Conservation (phyloP, 2,797 vertebrate species). For the Martes flavigula region DNA sequence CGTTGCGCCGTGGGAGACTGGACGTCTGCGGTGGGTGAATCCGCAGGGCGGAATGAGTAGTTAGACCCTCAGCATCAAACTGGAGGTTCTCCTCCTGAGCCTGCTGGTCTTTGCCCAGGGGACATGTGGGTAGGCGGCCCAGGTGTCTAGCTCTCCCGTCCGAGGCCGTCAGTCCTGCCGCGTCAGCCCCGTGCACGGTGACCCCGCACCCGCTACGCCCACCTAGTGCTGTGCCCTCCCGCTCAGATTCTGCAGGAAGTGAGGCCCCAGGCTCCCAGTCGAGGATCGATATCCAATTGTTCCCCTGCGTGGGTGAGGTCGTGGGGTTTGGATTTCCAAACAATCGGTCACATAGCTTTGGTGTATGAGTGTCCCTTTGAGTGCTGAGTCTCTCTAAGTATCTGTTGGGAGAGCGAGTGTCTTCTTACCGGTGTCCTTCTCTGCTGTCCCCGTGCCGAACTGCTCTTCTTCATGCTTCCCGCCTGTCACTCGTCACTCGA, state of each 20-base stretch:
- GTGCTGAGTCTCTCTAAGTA: fast-evolving
- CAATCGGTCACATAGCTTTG: neutral
- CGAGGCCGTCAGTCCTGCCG: neutral
- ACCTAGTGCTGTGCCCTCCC: fast-evolving
- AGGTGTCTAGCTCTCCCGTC: too few species aligned
- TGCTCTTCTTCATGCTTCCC: fast-evolving
- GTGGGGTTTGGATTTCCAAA: neutral
- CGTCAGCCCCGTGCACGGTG: fast-evolving
- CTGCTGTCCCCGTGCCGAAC: neutral
- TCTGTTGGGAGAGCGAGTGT: neutral
- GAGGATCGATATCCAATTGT: fast-evolving
- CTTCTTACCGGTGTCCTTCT: neutral
- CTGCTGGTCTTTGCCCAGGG: neutral
- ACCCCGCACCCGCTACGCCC: fast-evolving
- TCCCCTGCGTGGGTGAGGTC: neutral
- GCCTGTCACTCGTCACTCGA: neutral
- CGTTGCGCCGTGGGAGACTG: fast-evolving
- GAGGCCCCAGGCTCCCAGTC: neutral
- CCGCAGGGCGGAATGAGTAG: too few species aligned
- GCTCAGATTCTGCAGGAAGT: neutral
- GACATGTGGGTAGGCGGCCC: too few species aligned
- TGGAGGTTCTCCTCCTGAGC: neutral
- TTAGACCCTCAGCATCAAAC: fast-evolving
- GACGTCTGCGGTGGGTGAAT: too few species aligned
- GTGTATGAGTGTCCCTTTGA: neutral